A percentile compares a stretch with the other conserved stretches of the same genome.
These are phyloP conservation scores for Drosophila pandora DNA, from an alignment of 1,140 invertebrate genomes.

Conservation along the genomic window DNA sequence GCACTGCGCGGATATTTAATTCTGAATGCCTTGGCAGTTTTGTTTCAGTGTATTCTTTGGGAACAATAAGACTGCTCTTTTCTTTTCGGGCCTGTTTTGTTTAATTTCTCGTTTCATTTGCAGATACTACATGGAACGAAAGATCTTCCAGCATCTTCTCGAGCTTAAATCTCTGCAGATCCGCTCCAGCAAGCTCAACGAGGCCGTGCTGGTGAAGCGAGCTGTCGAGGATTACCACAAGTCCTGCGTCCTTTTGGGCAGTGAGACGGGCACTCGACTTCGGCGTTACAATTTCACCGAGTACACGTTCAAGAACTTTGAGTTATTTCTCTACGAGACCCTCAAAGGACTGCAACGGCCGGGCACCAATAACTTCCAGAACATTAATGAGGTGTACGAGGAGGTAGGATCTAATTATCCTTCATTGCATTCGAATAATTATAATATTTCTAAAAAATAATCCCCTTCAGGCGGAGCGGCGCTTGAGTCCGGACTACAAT, in stretches of 20 bases:
- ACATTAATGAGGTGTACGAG: slow-evolving; percentile 84
- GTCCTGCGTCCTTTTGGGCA: slow-evolving; percentile 89
- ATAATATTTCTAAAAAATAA: background rate
- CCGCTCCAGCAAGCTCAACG: slow-evolving; percentile 93
- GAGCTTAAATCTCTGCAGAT: slow-evolving; percentile 97
- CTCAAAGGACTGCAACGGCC: slow-evolving; percentile 90
- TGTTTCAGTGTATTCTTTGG: background rate
- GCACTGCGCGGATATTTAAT: background rate
- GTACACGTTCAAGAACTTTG: slow-evolving; percentile 93
- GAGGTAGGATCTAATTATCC: slow-evolving; percentile 67
- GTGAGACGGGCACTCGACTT: slow-evolving; percentile 84
- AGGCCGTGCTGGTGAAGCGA: slow-evolving; percentile 94
- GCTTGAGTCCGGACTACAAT: slow-evolving; percentile 85
- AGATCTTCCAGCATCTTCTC: slow-evolving; percentile 96
- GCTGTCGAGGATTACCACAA: slow-evolving; percentile 92
- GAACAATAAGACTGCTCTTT: slow-evolving; percentile 17
- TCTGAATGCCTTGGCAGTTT: background rate
- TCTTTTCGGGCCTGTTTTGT: slow-evolving; percentile 3
- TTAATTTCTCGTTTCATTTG: slow-evolving; percentile 42
- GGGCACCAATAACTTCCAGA: slow-evolving; percentile 84
- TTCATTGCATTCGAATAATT: background rate
- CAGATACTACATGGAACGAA: slow-evolving; percentile 95
- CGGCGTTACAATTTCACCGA: slow-evolving; percentile 89
- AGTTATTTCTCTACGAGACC: slow-evolving; percentile 96
- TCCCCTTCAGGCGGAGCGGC: slow-evolving; percentile 83